Evolutionary conservation across 1,140 invertebrate species (phyloP).

Genomic region (Drosophila aff.): DNA sequence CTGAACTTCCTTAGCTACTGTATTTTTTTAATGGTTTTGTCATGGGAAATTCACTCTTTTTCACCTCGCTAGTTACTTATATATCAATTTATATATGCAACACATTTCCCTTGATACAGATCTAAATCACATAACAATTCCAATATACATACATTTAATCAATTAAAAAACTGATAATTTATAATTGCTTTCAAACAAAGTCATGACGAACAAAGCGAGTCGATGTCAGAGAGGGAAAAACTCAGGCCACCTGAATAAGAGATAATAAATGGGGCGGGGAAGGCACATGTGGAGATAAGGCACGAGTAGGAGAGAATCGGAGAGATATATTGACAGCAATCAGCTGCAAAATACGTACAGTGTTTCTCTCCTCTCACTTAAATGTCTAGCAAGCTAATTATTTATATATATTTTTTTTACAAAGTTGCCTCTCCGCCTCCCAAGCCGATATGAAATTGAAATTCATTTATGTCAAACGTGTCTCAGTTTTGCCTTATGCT

Average conservation of each 20-base stretch:
- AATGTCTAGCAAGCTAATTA: slow-evolving; percentile 18
- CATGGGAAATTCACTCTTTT: neutral
- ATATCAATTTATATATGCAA: neutral
- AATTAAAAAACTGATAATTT: slow-evolving; percentile 19
- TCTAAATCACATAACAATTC: slow-evolving; percentile 28
- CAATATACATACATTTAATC: slow-evolving; percentile 22
- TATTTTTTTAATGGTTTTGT: neutral
- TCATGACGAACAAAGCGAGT: slow-evolving; percentile 34
- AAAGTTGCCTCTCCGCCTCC: slow-evolving; percentile 17
- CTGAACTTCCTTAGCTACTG: neutral
- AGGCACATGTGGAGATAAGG: slow-evolving; percentile 14
- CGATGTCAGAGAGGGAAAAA: slow-evolving; percentile 16
- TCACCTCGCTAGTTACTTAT: neutral
- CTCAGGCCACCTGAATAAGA: slow-evolving; percentile 23
- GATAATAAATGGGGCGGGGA: slow-evolving; percentile 26
- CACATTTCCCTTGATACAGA: slow-evolving; percentile 3
- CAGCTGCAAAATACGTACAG: slow-evolving; percentile 24
- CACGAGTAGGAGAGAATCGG: slow-evolving; percentile 9
- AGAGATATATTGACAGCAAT: slow-evolving; percentile 20
- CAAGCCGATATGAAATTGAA: slow-evolving; percentile 64
- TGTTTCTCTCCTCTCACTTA: neutral
- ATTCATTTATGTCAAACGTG: slow-evolving; percentile 73
- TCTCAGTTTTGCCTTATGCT: slow-evolving; percentile 65
- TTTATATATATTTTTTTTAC: slow-evolving; percentile 12
- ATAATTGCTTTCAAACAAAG: slow-evolving; percentile 27